Evolutionary conservation across 2,888 invertebrate genomes (phyloP), one percentile per base, ranked within the genome.

Genomic region (Rhingia rostrata): DNA sequence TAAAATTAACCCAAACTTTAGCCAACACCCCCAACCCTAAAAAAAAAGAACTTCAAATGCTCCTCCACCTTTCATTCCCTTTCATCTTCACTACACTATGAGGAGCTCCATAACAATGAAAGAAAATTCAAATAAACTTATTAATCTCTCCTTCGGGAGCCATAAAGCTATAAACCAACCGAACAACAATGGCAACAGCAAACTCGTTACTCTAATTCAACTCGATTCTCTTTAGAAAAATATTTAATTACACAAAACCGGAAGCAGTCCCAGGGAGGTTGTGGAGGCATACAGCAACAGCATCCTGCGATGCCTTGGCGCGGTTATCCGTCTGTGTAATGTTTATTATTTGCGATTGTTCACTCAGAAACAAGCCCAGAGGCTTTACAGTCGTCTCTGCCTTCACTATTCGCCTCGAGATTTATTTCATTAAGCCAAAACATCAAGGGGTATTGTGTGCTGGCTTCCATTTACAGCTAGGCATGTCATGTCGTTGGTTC

Each of bases 381-480:
- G 80, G 79, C 69, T 78, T 37, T 37, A 49, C 39, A 6, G 49
- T 5, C 37, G 2, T 12, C 39, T 32, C 54, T 54, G 5, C 41
- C 32, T 58, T 56, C 47, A 58, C 69, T 74, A 74, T 69, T 47
- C 67, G 73, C 64, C 74, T 47, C 45, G 74, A 84, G 84, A 84
- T 84, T 84, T 84, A 84, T 84, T 84, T 84, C 80, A 84, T 80
- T 84, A 84, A 80, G 80, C 69, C 75, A 80, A 66, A 84, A 84
- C 80, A 84, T 84, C 84, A 79, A 70, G 79, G 79, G 66, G 75
- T 80, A 80, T 80, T 75, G 74, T 35, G 32, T 54, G 22, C 22
- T 69, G 74, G 70, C 70, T 74, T 74, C 74, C 79, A 73, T 63
- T 73, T 83, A 67, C 78, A 78, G 83, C 58, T 69, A 37, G 47